Evolutionary conservation across 1,140 invertebrate species (phyloP).

Genomic region (Zelostemma sp.): DNA sequence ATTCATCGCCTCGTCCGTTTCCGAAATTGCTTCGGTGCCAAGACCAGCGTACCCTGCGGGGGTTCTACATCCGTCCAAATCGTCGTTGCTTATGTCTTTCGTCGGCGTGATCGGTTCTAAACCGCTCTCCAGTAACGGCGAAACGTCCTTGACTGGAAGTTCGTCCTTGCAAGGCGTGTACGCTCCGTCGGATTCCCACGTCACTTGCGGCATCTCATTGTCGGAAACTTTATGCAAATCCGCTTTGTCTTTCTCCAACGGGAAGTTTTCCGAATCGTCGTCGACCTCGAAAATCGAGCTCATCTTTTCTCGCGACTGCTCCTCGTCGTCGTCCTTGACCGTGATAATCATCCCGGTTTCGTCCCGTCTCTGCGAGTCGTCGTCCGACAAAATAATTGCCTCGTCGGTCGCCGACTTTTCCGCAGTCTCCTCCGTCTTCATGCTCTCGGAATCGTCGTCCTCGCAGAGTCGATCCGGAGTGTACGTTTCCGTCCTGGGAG

Average conservation of each 20-base stretch:
- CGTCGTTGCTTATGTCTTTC: constrained; percentile 58
- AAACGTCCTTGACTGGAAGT: constrained; percentile 52
- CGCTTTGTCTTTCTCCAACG: constrained; percentile 37
- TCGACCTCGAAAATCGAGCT: constrained; percentile 42
- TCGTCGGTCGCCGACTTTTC: neutral
- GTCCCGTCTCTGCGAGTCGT: constrained; percentile 1
- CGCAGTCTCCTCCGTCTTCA: constrained; percentile 7
- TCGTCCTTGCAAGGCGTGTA: constrained; percentile 67
- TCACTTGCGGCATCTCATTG: constrained; percentile 8
- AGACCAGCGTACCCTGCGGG: constrained; percentile 63
- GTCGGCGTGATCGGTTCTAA: constrained; percentile 64
- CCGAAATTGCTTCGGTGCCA: constrained; percentile 65
- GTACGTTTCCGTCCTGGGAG: constrained; percentile 20
- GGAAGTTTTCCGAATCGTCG: constrained; percentile 48
- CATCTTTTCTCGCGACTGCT: constrained; percentile 29
- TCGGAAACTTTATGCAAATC: neutral
- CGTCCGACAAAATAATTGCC: constrained; percentile 11
- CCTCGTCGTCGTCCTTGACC: constrained; percentile 1
- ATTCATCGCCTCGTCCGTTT: constrained; percentile 63
- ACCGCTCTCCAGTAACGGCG: constrained; percentile 46
- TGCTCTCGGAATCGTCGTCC: constrained; percentile 13
- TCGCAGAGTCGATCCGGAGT: constrained; percentile 33
- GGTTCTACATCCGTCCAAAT: constrained; percentile 60
- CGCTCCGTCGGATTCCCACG: constrained; percentile 66
- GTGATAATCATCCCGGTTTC: neutral